phyloP scores from a whole-genome alignment of 2,113 vertebrate genomes.

The Odontophorus gujanensis region DNA sequence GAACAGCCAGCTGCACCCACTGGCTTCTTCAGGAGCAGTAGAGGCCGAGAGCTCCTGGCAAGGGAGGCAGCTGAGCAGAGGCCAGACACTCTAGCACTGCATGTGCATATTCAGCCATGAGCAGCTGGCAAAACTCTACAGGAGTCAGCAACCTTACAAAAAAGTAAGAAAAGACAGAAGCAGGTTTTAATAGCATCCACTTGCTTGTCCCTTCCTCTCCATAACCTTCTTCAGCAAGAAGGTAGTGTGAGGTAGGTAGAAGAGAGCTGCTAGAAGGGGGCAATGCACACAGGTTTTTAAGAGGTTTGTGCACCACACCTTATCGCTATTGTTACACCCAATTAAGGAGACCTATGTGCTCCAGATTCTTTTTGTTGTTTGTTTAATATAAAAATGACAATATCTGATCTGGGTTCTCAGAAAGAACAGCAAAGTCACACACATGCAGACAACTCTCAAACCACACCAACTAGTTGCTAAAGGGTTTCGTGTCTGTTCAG shows the following conservation, averaged over 20 bases:
- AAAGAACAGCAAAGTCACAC: neutral
- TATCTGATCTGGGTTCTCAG: neutral
- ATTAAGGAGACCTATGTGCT: neutral
- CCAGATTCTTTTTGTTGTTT: neutral
- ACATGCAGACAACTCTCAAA: accelerated
- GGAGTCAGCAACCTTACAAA: neutral
- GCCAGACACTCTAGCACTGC: neutral
- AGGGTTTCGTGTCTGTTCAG: neutral
- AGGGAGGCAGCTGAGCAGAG: neutral
- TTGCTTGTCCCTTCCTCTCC: neutral
- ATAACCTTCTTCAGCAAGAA: neutral
- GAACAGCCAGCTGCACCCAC: neutral
- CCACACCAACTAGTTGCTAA: neutral
- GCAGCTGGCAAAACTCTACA: neutral
- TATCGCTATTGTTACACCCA: neutral
- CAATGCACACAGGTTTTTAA: neutral
- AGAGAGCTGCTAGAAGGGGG: neutral
- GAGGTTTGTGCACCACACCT: neutral
- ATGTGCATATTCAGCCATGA: accelerated
- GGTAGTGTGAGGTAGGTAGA: neutral
- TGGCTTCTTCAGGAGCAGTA: neutral
- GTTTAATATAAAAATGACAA: neutral
- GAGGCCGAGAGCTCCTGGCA: neutral
- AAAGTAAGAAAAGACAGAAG: neutral
- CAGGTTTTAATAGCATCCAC: neutral